Conservation (phyloP, 2,888 invertebrate genomes). For the Macaria notata region DNA sequence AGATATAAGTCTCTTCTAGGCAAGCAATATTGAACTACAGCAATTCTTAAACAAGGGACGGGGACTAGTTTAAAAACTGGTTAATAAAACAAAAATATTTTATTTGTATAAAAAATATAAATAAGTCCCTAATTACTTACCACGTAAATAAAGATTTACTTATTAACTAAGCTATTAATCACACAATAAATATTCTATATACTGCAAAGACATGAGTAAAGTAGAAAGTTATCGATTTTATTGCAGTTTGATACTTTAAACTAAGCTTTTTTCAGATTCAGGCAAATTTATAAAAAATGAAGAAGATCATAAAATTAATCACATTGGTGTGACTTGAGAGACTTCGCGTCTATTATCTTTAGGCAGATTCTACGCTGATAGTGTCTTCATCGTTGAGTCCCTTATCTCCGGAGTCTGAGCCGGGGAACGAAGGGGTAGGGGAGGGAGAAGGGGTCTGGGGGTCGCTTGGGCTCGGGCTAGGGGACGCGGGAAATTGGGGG, state of each 20-base stretch:
- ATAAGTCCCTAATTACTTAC: too few relatives aligned
- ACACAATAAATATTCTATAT: too few relatives aligned
- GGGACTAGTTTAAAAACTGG: too few relatives aligned
- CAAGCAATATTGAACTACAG: too few relatives aligned
- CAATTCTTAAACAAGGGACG: too few relatives aligned
- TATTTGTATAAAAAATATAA: too few relatives aligned
- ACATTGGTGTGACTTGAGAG: neutral
- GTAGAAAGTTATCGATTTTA: neutral
- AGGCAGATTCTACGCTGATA: constrained; percentile 71
- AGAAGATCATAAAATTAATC: neutral
- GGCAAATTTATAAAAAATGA: neutral
- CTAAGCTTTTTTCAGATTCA: neutral
- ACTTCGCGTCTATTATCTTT: constrained; percentile 22
- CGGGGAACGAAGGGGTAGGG: constrained; percentile 55
- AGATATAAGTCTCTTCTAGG: too few relatives aligned
- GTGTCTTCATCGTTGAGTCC: constrained; percentile 71
- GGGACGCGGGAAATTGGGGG: constrained; percentile 43
- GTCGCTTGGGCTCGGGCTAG: constrained; percentile 29
- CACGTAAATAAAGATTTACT: too few relatives aligned
- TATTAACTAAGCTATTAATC: too few relatives aligned
- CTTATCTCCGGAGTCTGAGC: constrained; percentile 45
- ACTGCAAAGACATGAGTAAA: neutral
- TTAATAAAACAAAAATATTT: too few relatives aligned
- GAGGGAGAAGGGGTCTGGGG: constrained; percentile 45
- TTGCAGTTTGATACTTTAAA: neutral